Evolutionary conservation across 2,113 vertebrate genomes (phyloP).

Genomic region (Nothoprocta perdicaria): DNA sequence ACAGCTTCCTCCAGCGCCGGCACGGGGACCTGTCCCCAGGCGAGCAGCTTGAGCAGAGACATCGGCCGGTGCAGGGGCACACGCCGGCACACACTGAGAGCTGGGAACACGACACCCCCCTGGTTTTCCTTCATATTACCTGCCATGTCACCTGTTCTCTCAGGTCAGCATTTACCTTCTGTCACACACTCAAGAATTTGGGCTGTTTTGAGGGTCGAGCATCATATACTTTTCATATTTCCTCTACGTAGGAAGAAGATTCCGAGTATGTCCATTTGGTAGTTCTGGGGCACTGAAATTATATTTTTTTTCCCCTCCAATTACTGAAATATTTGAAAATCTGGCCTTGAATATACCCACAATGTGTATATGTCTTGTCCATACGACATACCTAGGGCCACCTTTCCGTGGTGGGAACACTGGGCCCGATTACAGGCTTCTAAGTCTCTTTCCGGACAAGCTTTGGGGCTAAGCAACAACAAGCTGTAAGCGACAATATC

Average conservation of each 20-base stretch:
- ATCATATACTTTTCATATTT: no score
- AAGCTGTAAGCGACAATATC: accelerated
- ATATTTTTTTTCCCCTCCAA: no score
- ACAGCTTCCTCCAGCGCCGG: neutral
- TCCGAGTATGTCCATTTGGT: neutral
- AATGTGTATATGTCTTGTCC: neutral
- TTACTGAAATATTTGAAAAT: accelerated
- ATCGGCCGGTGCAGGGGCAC: accelerated
- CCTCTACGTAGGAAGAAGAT: no score
- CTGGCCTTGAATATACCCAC: accelerated
- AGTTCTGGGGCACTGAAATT: neutral
- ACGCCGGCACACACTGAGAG: accelerated
- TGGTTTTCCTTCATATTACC: accelerated
- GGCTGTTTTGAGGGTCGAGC: no score
- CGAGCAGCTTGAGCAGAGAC: accelerated
- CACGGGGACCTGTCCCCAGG: neutral
- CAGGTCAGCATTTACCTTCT: accelerated
- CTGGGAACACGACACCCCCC: accelerated
- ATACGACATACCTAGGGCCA: accelerated
- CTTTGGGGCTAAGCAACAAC: no score
- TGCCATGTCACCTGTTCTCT: accelerated
- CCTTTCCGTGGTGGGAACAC: accelerated
- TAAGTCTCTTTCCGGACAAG: accelerated
- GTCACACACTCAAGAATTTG: accelerated
- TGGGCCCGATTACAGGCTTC: accelerated